Percentiles rank a stretch among this genome's conserved stretches.
These are phyloP conservation scores for Strigops habroptila DNA, from an alignment of 2,113 vertebrate genomes.

Conservation along the genomic window DNA sequence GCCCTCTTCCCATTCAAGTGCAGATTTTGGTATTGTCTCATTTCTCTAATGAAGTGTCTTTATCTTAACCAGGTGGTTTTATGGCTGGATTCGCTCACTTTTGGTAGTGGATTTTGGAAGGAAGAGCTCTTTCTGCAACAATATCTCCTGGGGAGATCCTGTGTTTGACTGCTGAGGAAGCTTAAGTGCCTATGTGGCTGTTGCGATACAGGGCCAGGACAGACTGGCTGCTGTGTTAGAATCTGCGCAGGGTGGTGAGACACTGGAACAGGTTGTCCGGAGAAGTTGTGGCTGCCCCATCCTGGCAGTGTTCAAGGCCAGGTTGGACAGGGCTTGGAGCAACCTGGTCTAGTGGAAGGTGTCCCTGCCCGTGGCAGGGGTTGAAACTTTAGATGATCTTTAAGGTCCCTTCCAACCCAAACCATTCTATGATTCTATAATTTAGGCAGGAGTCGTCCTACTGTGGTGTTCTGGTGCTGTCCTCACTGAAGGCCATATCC, in stretches of 20 bases:
- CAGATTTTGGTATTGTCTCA: neutral
- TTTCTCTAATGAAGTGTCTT: neutral
- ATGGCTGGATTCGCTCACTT: neutral
- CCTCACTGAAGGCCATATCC: accelerated
- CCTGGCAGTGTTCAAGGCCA: neutral
- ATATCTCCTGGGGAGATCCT: neutral
- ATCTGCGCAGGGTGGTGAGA: accelerated
- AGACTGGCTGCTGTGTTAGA: accelerated
- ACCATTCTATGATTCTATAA: neutral
- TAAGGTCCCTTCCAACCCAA: neutral
- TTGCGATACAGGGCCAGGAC: accelerated
- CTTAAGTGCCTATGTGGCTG: no score
- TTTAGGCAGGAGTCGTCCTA: no score
- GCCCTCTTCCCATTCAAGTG: neutral
- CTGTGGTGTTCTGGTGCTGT: neutral
- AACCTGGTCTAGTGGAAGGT: neutral
- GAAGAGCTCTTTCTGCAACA: neutral
- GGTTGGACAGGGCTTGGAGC: neutral
- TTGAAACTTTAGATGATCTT: neutral
- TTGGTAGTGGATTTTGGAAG: neutral
- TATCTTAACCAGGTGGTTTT: neutral
- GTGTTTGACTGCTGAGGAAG: neutral
- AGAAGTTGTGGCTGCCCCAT: neutral
- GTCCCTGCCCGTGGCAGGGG: neutral
- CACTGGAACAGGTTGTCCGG: neutral